phyloP scores from a whole-genome alignment of 1,140 invertebrate species.

The Cataglyphis hispanica region DNA sequence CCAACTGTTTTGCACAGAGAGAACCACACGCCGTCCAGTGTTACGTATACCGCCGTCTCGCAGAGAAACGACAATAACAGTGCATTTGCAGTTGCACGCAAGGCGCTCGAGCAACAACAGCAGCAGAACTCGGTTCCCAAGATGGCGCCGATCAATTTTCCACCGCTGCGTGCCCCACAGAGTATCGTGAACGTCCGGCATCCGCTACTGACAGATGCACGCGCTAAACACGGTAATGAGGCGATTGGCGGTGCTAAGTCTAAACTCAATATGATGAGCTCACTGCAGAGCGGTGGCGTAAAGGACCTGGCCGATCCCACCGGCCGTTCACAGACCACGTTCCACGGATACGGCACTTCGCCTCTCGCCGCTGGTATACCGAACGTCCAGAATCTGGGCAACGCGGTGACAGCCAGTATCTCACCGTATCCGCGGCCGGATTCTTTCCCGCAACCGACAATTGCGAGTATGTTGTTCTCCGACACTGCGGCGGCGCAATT shows the following conservation, averaged over 20 bases:
- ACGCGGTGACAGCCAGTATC: constrained; percentile 73
- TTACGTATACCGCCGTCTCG: constrained; percentile 34
- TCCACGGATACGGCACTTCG: constrained; percentile 74
- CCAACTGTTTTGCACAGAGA: constrained; percentile 59
- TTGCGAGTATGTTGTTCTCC: constrained; percentile 76
- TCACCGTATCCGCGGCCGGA: constrained; percentile 77
- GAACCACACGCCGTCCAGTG: constrained; percentile 49
- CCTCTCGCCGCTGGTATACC: constrained; percentile 66
- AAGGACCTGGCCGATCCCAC: constrained; percentile 72
- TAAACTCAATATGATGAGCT: constrained; percentile 63
- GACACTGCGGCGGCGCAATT: constrained; percentile 76
- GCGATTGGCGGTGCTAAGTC: constrained; percentile 63
- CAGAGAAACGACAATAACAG: constrained; percentile 67
- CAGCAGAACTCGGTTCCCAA: constrained; percentile 72
- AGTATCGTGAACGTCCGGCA: constrained; percentile 80
- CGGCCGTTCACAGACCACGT: constrained; percentile 63
- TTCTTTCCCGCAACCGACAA: constrained; percentile 73
- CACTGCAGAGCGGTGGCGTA: constrained; percentile 50
- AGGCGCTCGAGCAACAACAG: constrained; percentile 76
- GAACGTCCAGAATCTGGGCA: constrained; percentile 72
- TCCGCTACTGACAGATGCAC: constrained; percentile 77
- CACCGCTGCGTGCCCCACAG: constrained; percentile 78
- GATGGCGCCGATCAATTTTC: constrained; percentile 78
- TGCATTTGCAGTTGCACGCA: constrained; percentile 65
- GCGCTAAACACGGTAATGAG: constrained; percentile 72